Conservation (phyloP, 2,888 invertebrate species). For the Caenorhabditis becei region DNA sequence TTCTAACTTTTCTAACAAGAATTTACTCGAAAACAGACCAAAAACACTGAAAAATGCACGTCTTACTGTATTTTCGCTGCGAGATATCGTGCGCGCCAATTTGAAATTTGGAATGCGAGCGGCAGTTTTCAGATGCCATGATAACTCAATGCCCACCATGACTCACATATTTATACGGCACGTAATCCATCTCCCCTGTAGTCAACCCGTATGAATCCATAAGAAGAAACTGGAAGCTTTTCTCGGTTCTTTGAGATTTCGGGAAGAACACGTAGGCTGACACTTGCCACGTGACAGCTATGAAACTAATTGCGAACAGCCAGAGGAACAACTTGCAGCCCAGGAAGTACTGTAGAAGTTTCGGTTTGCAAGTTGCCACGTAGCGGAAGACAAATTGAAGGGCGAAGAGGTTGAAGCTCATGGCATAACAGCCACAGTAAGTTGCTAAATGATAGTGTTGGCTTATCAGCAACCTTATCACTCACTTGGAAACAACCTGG, state of each 20-base stretch:
- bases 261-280: slow-evolving; percentile 33
- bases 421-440: slow-evolving; percentile 42
- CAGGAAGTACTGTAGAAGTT: slow-evolving; percentile 9
- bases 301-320: slow-evolving; percentile 15
- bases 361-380: slow-evolving; percentile 37
- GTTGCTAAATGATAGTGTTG: too few relatives aligned
- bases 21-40: too few relatives aligned
- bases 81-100: too few relatives aligned
- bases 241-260: slow-evolving; percentile 18
- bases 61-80: too few relatives aligned
- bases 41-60: too few relatives aligned
- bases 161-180: slow-evolving; percentile 45
- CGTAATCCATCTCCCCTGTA: slow-evolving; percentile 13
- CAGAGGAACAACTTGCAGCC: slow-evolving; percentile 31
- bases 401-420: slow-evolving; percentile 40
- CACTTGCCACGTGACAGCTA: slow-evolving; percentile 31
- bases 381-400: slow-evolving; percentile 38
- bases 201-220: slow-evolving; percentile 18
- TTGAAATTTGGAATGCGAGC: too few relatives aligned
- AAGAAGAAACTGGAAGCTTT: slow-evolving; percentile 24
- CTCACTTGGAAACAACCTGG: not conserved
- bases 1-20: too few relatives aligned
- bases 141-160: too few relatives aligned
- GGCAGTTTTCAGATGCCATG: too few relatives aligned
- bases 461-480: not conserved